Evolutionary conservation across 2,797 vertebrate species (phyloP).

Genomic region (Epinephelus malabaricus): DNA sequence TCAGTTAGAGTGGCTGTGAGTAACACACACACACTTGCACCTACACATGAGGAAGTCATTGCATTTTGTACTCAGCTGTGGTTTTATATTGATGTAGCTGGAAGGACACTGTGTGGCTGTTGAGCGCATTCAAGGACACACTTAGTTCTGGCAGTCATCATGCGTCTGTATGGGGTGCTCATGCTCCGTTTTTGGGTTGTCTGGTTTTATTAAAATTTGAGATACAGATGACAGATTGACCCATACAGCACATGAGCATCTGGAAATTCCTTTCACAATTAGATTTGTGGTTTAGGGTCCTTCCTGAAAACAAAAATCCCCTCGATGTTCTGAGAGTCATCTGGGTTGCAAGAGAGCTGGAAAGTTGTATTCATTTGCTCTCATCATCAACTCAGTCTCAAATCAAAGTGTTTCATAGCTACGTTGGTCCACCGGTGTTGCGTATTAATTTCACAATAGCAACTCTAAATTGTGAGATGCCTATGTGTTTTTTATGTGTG

Average conservation of each 20-base stretch:
- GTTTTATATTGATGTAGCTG: neutral
- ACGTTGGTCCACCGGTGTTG: too few relatives aligned
- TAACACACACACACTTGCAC: constrained; percentile 52
- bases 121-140: neutral
- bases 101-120: neutral
- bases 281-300: neutral
- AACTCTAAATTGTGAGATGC: too few relatives aligned
- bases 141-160: neutral
- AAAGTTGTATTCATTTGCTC: neutral
- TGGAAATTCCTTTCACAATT: constrained; percentile 11
- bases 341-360: neutral
- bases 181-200: neutral
- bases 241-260: neutral
- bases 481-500: neutral
- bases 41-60: neutral
- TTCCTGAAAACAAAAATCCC: constrained; percentile 25
- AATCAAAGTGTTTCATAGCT: neutral
- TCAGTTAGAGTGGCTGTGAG: constrained; percentile 87
- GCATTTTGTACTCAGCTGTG: neutral
- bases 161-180: neutral
- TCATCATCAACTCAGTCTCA: too few relatives aligned
- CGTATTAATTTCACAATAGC: too few relatives aligned
- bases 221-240: neutral
- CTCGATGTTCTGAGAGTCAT: constrained; percentile 3
- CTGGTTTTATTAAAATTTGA: neutral